Conservation (phyloP, 2,797 vertebrate genomes). For the Trichosurus vulpecula region DNA sequence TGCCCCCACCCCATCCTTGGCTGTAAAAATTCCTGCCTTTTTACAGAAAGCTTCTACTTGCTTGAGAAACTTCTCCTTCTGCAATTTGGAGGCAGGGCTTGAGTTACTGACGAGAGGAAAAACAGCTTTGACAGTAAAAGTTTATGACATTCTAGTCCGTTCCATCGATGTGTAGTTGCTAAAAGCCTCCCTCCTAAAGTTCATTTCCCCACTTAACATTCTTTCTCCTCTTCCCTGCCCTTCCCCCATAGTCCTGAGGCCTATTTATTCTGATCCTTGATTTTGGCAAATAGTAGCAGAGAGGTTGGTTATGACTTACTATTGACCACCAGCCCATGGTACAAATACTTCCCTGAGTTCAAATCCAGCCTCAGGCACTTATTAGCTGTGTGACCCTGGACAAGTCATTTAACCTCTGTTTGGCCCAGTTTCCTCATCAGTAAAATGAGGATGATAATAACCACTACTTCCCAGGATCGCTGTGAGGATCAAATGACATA, state of each 20-base stretch:
- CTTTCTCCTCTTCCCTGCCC: conserved; percentile 6
- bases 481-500: not conserved
- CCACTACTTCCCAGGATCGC: not conserved
- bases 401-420: not conserved
- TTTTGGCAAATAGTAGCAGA: not conserved
- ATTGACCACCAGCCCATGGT: no score
- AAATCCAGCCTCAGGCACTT: not conserved
- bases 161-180: conserved; percentile 30
- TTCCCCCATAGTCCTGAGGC: not conserved
- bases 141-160: conserved; percentile 48
- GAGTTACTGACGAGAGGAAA: conserved; percentile 73
- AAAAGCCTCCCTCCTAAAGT: conserved; percentile 7
- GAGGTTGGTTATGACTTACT: not conserved
- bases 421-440: not conserved
- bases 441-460: not conserved
- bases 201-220: conserved; percentile 14
- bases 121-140: conserved; percentile 70
- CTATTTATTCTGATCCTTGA: not conserved
- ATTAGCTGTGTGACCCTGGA: not conserved
- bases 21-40: conserved; percentile 73
- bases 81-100: conserved; percentile 63
- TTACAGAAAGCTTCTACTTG: conserved; percentile 67
- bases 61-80: conserved; percentile 65
- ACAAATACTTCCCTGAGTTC: conserved; percentile 11
- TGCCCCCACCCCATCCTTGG: conserved; percentile 1